phyloP scores from a whole-genome alignment of 23 tunicate species.

The Halocynthia roretzi region DNA sequence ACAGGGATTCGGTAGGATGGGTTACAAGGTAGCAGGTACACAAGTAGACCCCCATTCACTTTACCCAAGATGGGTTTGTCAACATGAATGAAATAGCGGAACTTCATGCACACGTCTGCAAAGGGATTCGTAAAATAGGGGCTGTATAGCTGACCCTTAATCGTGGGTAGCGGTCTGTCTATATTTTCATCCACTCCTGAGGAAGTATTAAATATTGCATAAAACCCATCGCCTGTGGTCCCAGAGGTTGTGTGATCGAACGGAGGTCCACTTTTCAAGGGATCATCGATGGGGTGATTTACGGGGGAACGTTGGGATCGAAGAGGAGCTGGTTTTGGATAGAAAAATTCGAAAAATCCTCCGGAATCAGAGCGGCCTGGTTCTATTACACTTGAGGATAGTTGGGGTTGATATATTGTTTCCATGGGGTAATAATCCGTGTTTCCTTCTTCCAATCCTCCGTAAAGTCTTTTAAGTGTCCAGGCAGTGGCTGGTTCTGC shows the following conservation, averaged over 20 bases:
- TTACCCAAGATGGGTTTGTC: not conserved
- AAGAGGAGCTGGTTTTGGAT: conserved; percentile 3
- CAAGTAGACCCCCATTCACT: conserved; percentile 34
- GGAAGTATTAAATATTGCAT: conserved; percentile 4
- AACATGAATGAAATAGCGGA: conserved; percentile 56
- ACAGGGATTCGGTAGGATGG: conserved; percentile 72
- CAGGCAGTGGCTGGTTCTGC: not conserved
- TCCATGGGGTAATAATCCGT: not conserved
- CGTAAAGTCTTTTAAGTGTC: not conserved
- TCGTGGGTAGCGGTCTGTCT: not conserved
- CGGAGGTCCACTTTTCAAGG: conserved; percentile 6
- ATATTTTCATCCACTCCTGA: not conserved
- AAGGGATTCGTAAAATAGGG: conserved; percentile 52
- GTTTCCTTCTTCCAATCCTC: not conserved
- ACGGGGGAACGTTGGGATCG: not conserved
- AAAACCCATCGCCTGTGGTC: conserved; percentile 23
- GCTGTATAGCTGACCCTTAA: conserved; percentile 23
- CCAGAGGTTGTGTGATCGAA: conserved; percentile 17
- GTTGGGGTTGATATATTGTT: not conserved
- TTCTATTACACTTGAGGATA: not conserved
- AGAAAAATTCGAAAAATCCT: no score
- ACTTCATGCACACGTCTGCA: conserved; percentile 54
- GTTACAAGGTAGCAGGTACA: conserved; percentile 72
- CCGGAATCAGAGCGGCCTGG: not conserved
- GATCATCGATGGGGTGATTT: not conserved